Evolutionary conservation across 1,140 invertebrate genomes (phyloP), one percentile per base, ranked within the genome.

Genomic region (Meloidogyne exigua): DNA sequence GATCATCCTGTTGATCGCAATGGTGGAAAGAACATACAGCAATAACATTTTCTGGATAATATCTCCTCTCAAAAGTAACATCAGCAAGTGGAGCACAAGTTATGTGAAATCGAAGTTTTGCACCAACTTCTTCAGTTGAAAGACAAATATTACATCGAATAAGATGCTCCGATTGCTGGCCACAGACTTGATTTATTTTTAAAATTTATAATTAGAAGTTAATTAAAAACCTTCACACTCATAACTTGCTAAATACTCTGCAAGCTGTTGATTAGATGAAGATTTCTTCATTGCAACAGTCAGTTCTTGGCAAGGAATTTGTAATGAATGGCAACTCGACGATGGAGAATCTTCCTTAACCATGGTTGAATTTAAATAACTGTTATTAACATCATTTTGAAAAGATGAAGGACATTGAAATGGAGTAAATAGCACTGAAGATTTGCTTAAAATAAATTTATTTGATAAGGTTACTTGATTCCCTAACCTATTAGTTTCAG

Each of bases 51-150:
- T 68, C 44, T 44, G 76, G 63, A n/a, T 57, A 65, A 64, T 71
- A 15, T 39, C 77, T 63, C 32, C 77, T 25, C 26, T 79, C 77
- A 26, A 79, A 79, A 42, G 79, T 68, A 21, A 79, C 64, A 66
- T 79, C 76, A 39, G 78, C 77, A 21, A 79, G 28, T 15, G 76
- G 77, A 21, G 77, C 77, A 44, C 77, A 79, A 13, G 77, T 79
- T 23, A 80, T 79, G 62, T 79, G 77, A 28, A 68, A 79, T 12
- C 74, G 77, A 23, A 79, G 67, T 42, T 69, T 39, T 25, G 76
- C 76, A 49, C 76, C 76, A 32, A 57, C 25, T 25, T 78, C 76
- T 39, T 76, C 62, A 62, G 1, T 15, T 64, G 63, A 32, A 39
- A 75, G 32, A 65, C 75, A 76, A 69, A 76, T 63, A 65, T 68